Conservation (phyloP, 1,140 invertebrate species). For the Aphelinus certus region DNA sequence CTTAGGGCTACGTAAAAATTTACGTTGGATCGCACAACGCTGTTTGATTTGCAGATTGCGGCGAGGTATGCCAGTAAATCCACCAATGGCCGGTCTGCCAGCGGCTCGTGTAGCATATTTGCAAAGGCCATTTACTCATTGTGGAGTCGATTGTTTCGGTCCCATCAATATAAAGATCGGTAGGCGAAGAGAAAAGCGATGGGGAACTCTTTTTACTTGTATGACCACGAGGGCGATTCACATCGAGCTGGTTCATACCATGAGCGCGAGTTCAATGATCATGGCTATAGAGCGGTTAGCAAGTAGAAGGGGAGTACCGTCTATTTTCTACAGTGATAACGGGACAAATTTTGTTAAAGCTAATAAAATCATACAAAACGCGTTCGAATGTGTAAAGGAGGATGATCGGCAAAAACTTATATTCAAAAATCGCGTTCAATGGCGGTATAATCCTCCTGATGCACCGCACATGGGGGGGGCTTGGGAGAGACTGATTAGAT, state of each 20-base stretch:
- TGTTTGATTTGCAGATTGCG: neutral
- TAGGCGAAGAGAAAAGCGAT: neutral
- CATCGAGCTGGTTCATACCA: neutral
- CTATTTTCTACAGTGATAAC: neutral
- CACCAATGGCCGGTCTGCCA: neutral
- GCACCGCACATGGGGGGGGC: constrained; percentile 39
- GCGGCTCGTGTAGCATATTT: neutral
- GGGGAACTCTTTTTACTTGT: neutral
- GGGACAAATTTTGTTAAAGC: neutral
- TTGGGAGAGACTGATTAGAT: neutral
- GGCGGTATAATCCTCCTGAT: constrained; percentile 30
- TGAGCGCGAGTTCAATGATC: neutral
- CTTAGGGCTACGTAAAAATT: neutral
- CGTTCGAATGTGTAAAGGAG: neutral
- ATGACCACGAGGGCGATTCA: neutral
- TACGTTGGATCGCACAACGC: neutral
- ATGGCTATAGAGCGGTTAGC: neutral
- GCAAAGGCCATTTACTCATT: neutral
- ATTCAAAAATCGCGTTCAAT: neutral
- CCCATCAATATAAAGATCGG: neutral
- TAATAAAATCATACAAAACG: neutral
- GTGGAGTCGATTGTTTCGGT: constrained; percentile 10
- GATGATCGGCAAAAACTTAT: too few species aligned
- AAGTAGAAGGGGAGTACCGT: neutral
- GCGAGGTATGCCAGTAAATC: neutral